Conservation (phyloP, 1,140 invertebrate genomes). For the Panagrolaimus sp. region DNA sequence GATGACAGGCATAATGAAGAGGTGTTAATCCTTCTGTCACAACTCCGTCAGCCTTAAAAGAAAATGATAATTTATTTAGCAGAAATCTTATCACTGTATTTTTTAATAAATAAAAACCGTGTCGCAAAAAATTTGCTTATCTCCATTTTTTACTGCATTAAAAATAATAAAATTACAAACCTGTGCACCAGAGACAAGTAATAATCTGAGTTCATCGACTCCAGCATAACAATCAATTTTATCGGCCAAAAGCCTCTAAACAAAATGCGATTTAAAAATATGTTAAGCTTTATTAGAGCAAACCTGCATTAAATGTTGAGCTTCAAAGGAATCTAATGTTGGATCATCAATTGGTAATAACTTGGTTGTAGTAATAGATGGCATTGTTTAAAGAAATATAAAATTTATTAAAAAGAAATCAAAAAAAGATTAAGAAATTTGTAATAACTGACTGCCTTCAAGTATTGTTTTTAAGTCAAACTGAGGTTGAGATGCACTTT, state of each 20-base stretch:
- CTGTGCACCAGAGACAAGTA: slow-evolving; percentile 76
- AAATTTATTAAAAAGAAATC: background rate
- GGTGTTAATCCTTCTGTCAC: slow-evolving; percentile 67
- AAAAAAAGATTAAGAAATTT: background rate
- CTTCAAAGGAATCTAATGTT: slow-evolving; percentile 13
- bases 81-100: too few relatives aligned
- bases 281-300: background rate
- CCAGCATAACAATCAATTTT: slow-evolving; percentile 78
- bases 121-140: too few relatives aligned
- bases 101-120: too few relatives aligned
- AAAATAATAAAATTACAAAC: slow-evolving; percentile 55
- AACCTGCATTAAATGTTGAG: slow-evolving; percentile 24
- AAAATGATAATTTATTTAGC: background rate
- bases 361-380: background rate
- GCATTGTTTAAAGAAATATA: slow-evolving; percentile 9
- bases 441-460: too few relatives aligned
- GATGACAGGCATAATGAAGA: slow-evolving; percentile 82
- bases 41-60: slow-evolving; percentile 58
- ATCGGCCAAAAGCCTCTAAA: slow-evolving; percentile 75
- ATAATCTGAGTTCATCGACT: slow-evolving; percentile 75
- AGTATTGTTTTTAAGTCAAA: slow-evolving; percentile 2
- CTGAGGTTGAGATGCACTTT: background rate
- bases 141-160: too few relatives aligned
- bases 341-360: slow-evolving; percentile 23
- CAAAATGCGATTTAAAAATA: background rate